Conservation (phyloP, 2,113 vertebrate genomes). For the Dinomys branickii region DNA sequence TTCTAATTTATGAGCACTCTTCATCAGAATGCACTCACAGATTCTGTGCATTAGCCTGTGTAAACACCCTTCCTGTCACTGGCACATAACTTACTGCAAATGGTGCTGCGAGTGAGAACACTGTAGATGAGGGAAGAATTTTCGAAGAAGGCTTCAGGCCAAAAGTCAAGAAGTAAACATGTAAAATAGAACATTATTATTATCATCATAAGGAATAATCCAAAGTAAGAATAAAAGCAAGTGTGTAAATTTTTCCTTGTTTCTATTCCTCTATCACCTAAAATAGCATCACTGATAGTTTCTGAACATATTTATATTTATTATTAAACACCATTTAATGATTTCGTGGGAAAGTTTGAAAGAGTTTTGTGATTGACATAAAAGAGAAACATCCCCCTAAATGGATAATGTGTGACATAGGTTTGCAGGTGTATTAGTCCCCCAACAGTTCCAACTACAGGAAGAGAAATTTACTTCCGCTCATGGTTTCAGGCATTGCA, state of each 20-base stretch:
- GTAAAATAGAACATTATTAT: neutral
- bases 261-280: neutral
- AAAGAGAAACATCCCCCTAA: neutral
- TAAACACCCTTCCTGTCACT: no score
- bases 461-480: neutral
- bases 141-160: neutral
- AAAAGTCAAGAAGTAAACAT: neutral
- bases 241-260: neutral
- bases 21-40: neutral
- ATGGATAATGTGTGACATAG: neutral
- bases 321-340: neutral
- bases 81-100: neutral
- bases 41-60: rapidly evolving
- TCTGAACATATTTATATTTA: neutral
- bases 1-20: neutral
- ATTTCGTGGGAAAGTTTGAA: neutral
- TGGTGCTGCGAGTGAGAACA: neutral
- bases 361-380: neutral
- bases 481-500: neutral
- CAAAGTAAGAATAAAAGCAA: neutral
- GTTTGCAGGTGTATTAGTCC: neutral
- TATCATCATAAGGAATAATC: no score
- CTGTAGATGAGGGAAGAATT: neutral
- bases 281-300: neutral
- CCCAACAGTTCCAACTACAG: neutral